A percentile compares a stretch with the other conserved stretches of the same genome.
Evolutionary conservation across 1,140 invertebrate species (phyloP).

Genomic region (Bombus huntii): DNA sequence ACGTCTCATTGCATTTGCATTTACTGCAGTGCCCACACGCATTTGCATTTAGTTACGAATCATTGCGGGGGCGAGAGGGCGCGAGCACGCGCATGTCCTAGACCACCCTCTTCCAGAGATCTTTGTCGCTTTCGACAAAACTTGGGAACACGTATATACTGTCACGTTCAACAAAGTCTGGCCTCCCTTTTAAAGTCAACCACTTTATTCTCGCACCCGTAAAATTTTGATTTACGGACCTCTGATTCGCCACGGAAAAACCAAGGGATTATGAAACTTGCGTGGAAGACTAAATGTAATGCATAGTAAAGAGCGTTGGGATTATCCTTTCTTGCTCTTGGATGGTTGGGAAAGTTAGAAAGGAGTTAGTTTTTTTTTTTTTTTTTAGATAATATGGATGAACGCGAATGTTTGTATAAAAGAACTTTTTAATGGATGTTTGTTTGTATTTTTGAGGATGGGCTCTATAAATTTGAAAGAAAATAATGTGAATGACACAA

Average conservation of each 20-base stretch:
- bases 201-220: not conserved
- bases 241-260: not conserved
- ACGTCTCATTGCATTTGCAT: conserved; percentile 66
- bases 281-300: not conserved
- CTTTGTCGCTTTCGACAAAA: conserved; percentile 23
- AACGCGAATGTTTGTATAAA: not conserved
- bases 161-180: conserved; percentile 23
- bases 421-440: not conserved
- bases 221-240: not conserved
- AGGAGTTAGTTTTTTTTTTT: not conserved
- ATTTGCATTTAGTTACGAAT: conserved; percentile 68
- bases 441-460: not conserved
- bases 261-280: not conserved
- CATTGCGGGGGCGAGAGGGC: conserved; percentile 28
- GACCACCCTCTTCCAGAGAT: not conserved
- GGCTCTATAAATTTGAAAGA: not conserved
- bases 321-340: not conserved
- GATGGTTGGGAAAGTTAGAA: not conserved
- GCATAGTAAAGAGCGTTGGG: not conserved
- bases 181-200: not conserved
- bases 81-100: not conserved
- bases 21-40: conserved; percentile 62
- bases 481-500: not conserved
- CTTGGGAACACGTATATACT: not conserved
- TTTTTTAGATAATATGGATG: not conserved